These are phyloP conservation scores for Apantesis nais DNA, from an alignment of 2,888 invertebrate genomes.

Conservation along the genomic window DNA sequence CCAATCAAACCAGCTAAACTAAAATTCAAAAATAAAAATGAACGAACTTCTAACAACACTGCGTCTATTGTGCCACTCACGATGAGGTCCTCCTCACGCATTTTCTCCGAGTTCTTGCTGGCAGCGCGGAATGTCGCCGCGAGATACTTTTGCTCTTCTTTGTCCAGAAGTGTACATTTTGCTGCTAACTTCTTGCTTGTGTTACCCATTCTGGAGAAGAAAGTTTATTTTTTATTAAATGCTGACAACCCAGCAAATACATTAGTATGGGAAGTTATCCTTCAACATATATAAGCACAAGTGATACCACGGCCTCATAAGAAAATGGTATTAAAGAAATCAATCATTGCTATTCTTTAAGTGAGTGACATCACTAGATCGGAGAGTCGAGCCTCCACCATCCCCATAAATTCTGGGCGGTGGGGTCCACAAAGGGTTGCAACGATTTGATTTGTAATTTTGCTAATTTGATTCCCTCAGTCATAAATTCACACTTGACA, in stretches of 20 bases:
- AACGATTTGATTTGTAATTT: no score
- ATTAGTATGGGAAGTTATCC: no score
- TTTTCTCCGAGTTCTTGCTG: slow-evolving; percentile 87
- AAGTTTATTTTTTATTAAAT: background rate
- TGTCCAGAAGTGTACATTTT: slow-evolving; percentile 87
- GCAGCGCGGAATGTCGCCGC: slow-evolving; percentile 87
- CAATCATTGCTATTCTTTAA: no score
- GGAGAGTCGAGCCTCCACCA: no score
- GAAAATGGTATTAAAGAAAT: no score
- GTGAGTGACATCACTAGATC: no score
- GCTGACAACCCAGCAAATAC: background rate
- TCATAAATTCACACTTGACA: no score
- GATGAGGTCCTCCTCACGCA: slow-evolving; percentile 88
- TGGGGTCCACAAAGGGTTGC: no score
- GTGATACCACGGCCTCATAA: no score
- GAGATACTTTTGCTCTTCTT: slow-evolving; percentile 87
- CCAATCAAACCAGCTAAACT: slow-evolving; percentile 51
- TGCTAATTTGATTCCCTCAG: no score
- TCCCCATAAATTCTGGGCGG: no score
- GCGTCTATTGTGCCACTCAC: slow-evolving; percentile 85
- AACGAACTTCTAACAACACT: slow-evolving; percentile 82
- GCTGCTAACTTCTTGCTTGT: slow-evolving; percentile 88
- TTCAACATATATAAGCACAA: no score
- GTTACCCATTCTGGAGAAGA: slow-evolving; percentile 81
- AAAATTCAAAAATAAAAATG: slow-evolving; percentile 67